These are phyloP conservation scores for Chelidonichthys spinosus DNA, from an alignment of 2,797 vertebrate species.

Conservation along the genomic window DNA sequence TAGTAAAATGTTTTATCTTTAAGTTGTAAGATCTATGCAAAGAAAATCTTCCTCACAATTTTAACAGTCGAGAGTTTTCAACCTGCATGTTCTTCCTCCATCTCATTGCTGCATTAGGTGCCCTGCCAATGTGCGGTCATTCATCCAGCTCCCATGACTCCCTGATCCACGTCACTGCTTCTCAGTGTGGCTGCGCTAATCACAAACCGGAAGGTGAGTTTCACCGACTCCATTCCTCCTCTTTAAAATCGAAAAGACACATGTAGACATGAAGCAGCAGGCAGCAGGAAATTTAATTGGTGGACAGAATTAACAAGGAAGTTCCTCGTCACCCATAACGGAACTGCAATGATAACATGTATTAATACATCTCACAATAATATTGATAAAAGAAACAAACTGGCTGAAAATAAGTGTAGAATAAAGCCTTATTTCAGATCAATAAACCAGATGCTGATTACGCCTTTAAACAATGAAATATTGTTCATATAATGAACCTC, in stretches of 20 bases:
- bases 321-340: constrained; percentile 65
- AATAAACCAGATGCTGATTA: constrained; percentile 68
- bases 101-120: constrained; percentile 36
- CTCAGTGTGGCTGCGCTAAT: not conserved
- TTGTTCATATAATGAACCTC: constrained; percentile 71
- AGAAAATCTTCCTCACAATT: not conserved
- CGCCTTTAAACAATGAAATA: constrained; percentile 61
- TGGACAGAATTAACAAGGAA: constrained; percentile 76
- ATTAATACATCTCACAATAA: constrained; percentile 76
- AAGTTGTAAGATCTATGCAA: not conserved
- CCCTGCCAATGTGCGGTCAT: constrained; percentile 12
- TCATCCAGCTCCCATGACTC: constrained; percentile 29
- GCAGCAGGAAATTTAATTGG: constrained; percentile 84
- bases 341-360: constrained; percentile 73
- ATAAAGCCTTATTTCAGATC: constrained; percentile 51
- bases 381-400: constrained; percentile 66
- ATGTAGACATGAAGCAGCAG: constrained; percentile 65
- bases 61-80: not conserved
- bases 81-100: constrained; percentile 6
- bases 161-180: constrained; percentile 10
- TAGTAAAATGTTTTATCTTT: not conserved
- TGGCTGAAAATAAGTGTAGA: constrained; percentile 58
- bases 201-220: constrained; percentile 20
- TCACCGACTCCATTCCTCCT: not conserved
- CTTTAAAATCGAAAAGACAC: constrained; percentile 42